These are phyloP conservation scores for Shinisaurus crocodilurus DNA, from an alignment of 2,113 vertebrate species.

Conservation along the genomic window DNA sequence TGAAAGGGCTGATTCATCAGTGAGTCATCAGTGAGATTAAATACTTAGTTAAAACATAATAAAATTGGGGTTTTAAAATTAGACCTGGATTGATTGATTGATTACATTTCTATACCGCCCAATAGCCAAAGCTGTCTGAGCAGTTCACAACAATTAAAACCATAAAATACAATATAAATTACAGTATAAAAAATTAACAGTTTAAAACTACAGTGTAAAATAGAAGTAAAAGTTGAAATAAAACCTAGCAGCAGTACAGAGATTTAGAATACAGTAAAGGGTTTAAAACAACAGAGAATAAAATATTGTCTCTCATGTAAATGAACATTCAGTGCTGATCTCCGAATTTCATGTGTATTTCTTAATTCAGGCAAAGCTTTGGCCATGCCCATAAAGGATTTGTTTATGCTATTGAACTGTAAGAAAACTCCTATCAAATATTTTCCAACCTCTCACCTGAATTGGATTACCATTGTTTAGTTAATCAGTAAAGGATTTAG, in stretches of 20 bases:
- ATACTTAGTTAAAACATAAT: not conserved
- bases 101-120: too few species aligned
- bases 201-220: too few species aligned
- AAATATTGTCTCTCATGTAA: not conserved
- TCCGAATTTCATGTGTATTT: not conserved
- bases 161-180: too few species aligned
- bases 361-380: not conserved
- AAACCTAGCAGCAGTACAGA: too few species aligned
- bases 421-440: not conserved
- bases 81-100: not conserved
- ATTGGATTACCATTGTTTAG: not conserved
- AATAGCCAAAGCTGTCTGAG: too few species aligned
- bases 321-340: not conserved
- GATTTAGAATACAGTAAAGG: too few species aligned
- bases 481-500: not conserved
- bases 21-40: not conserved
- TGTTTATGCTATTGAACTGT: not conserved
- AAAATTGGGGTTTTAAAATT: not conserved
- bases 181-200: too few species aligned
- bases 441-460: too few species aligned
- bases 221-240: too few species aligned
- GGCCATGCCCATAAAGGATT: not conserved
- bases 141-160: too few species aligned
- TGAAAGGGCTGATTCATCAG: not conserved
- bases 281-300: too few species aligned